Evolutionary conservation across 1,140 invertebrate genomes (phyloP).

Genomic region (Nasonia longicornis): DNA sequence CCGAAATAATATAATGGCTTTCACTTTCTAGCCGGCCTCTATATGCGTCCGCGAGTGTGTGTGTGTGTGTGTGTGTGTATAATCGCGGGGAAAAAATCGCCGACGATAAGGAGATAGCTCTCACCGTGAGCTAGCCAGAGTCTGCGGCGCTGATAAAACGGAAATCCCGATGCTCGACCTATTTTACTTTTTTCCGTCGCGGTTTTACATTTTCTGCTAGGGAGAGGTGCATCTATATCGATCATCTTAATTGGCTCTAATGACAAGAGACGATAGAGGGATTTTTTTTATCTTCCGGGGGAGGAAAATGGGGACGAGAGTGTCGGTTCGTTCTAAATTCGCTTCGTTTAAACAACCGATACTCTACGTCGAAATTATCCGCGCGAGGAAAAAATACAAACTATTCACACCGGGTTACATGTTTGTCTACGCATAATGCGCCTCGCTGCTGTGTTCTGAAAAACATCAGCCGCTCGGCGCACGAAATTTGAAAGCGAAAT

Average conservation of each 20-base stretch:
- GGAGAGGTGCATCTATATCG: not conserved
- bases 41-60: not conserved
- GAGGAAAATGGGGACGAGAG: not conserved
- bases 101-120: constrained; percentile 31
- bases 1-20: constrained; percentile 68
- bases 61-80: not conserved
- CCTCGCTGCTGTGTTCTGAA: not conserved
- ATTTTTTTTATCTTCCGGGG: not conserved
- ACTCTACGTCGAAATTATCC: not conserved
- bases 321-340: not conserved
- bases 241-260: constrained; percentile 20
- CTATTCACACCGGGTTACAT: too few species aligned
- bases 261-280: not conserved
- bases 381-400: not conserved
- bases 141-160: constrained; percentile 15
- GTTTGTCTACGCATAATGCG: too few species aligned
- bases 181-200: not conserved
- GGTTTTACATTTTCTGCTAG: not conserved
- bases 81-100: constrained; percentile 26
- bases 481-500: constrained; percentile 29
- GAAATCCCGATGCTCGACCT: constrained; percentile 25
- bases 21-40: constrained; percentile 60
- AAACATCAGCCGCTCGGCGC: not conserved
- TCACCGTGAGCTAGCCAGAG: not conserved
- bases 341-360: not conserved